phyloP scores from a whole-genome alignment of 2,888 invertebrate genomes.

The Aphelenchoides bicaudatus region DNA sequence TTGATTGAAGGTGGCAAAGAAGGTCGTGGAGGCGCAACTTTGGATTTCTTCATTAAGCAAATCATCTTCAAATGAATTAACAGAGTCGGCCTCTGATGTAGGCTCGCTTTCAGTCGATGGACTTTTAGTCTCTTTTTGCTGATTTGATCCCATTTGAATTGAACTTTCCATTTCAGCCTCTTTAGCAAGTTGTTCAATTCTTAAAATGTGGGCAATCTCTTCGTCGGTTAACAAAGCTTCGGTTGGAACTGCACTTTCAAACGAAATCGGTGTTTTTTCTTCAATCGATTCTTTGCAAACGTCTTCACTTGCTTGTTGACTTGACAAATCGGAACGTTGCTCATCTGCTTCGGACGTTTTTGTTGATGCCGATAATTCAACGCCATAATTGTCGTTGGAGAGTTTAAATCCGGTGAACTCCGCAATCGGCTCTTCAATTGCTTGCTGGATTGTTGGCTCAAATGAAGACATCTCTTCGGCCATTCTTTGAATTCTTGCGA shows the following conservation, averaged over 20 bases:
- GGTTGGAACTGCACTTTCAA: neutral
- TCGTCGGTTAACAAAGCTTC: conserved; percentile 31
- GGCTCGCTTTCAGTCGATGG: no score
- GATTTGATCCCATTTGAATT: neutral
- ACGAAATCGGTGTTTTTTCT: neutral
- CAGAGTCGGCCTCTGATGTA: neutral
- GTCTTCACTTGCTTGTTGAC: conserved; percentile 20
- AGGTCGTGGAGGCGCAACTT: no score
- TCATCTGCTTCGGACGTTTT: conserved; percentile 9
- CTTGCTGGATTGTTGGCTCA: neutral
- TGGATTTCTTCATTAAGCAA: no score
- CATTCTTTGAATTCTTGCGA: conserved; percentile 21
- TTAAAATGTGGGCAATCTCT: conserved; percentile 37
- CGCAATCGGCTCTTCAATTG: no score
- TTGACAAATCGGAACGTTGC: conserved; percentile 2
- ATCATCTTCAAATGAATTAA: neutral
- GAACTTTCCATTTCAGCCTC: conserved; percentile 13
- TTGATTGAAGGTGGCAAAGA: no score
- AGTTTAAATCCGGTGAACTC: no score
- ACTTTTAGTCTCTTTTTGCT: no score
- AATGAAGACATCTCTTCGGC: conserved; percentile 19
- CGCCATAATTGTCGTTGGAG: no score
- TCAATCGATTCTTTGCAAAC: conserved; percentile 2
- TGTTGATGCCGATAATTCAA: no score
- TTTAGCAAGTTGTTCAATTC: conserved; percentile 32